Evolutionary conservation across 2,113 vertebrate genomes (phyloP).

Genomic region (Vombatus ursinus): DNA sequence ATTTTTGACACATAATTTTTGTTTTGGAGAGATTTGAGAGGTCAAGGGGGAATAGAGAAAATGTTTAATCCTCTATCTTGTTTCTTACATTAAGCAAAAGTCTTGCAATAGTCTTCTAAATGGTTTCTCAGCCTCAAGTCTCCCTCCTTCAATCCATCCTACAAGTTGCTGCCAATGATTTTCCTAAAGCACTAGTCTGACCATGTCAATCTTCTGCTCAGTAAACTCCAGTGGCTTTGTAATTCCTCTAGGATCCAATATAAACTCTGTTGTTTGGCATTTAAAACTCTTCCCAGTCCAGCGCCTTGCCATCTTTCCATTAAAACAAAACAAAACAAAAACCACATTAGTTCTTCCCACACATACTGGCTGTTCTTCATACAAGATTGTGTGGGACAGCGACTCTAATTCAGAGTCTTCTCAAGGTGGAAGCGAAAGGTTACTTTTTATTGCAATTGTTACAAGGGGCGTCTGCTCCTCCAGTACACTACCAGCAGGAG

Average conservation of each 20-base stretch:
- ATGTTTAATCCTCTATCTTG: no score
- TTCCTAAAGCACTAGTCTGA: background rate
- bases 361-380: background rate
- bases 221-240: background rate
- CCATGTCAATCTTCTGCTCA: background rate
- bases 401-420: no score
- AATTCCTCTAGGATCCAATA: background rate
- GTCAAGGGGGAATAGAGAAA: no score
- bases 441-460: no score
- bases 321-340: background rate
- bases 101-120: no score
- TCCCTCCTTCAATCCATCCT: background rate
- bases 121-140: background rate
- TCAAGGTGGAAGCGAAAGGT: no score
- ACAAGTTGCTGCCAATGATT: background rate
- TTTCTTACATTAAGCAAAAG: no score
- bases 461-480: no score
- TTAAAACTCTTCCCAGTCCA: background rate
- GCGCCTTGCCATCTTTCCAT: background rate
- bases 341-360: no score
- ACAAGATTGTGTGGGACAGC: no score
- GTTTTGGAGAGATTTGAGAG: background rate
- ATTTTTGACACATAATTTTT: no score
- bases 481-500: no score
- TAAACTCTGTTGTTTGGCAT: background rate